A percentile compares a stretch with the other conserved stretches of the same genome.
These are phyloP conservation scores for Fringilla coelebs DNA, from an alignment of 2,797 vertebrate species.

Conservation along the genomic window DNA sequence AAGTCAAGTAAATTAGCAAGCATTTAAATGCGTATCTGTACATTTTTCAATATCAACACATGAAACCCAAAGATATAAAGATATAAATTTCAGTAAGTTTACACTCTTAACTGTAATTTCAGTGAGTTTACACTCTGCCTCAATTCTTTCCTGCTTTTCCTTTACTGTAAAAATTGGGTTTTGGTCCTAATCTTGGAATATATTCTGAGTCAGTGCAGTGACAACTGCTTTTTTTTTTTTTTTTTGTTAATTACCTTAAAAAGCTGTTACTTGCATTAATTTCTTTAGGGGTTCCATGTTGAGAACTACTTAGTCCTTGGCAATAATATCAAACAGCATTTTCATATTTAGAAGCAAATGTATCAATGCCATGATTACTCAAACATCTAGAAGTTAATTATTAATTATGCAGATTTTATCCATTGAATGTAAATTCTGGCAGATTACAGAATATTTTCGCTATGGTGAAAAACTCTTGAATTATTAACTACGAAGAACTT, in stretches of 20 bases:
- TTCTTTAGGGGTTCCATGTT: neutral
- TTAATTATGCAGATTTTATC: neutral
- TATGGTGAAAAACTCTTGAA: neutral
- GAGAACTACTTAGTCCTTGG: neutral
- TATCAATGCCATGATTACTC: neutral
- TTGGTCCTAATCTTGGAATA: neutral
- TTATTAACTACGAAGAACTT: neutral
- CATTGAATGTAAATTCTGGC: neutral
- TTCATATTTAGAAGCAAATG: neutral
- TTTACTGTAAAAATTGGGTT: neutral
- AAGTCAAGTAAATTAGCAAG: neutral
- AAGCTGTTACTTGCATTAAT: neutral
- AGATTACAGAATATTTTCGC: neutral
- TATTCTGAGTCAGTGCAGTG: neutral
- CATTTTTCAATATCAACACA: neutral
- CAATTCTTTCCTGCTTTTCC: neutral
- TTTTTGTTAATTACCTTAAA: neutral
- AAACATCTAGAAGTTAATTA: neutral
- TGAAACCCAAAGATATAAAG: neutral
- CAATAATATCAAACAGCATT: neutral
- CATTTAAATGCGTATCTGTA: neutral
- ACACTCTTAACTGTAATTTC: neutral
- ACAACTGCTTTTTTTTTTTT: neutral
- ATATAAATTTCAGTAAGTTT: neutral
- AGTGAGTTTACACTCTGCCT: neutral